phyloP scores from a whole-genome alignment of 1,140 invertebrate species.

The Brachionus manjavacas region DNA sequence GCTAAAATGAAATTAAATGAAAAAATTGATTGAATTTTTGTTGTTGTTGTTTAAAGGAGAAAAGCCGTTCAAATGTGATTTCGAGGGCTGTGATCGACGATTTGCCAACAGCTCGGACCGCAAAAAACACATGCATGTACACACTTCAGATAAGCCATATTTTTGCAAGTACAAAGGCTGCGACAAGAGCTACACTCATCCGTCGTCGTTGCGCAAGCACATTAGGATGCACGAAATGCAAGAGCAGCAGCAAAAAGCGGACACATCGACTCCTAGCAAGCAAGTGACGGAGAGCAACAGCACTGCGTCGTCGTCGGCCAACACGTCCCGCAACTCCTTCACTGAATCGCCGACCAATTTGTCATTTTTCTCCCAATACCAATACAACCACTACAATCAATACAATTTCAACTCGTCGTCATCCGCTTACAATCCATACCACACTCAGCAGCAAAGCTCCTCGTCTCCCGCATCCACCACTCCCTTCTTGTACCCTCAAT shows the following conservation, averaged over 20 bases:
- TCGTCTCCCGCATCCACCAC: not conserved
- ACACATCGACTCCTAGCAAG: not conserved
- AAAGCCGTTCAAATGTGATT: constrained; percentile 97
- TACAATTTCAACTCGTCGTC: not conserved
- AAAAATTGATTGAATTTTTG: constrained; percentile 33
- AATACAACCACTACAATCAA: constrained; percentile 15
- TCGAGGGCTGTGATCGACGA: constrained; percentile 74
- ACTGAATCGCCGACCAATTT: constrained; percentile 10
- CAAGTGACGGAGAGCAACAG: not conserved
- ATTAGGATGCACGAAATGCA: constrained; percentile 42
- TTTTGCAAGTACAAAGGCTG: constrained; percentile 91
- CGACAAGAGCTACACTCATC: constrained; percentile 98
- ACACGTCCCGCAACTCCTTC: constrained; percentile 24
- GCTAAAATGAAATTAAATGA: not conserved
- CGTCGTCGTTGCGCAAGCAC: constrained; percentile 52
- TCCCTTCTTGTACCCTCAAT: constrained; percentile 14
- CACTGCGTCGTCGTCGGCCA: not conserved
- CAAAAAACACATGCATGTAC: constrained; percentile 98
- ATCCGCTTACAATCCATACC: not conserved
- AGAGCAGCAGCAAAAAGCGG: not conserved
- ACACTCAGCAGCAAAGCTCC: not conserved
- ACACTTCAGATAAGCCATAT: constrained; percentile 97
- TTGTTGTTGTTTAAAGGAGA: constrained; percentile 78
- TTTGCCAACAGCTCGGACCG: constrained; percentile 97
- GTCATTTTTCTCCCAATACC: constrained; percentile 22